Evolutionary conservation across 2,113 vertebrate species (phyloP).

Genomic region (Sporophila hypoxantha): DNA sequence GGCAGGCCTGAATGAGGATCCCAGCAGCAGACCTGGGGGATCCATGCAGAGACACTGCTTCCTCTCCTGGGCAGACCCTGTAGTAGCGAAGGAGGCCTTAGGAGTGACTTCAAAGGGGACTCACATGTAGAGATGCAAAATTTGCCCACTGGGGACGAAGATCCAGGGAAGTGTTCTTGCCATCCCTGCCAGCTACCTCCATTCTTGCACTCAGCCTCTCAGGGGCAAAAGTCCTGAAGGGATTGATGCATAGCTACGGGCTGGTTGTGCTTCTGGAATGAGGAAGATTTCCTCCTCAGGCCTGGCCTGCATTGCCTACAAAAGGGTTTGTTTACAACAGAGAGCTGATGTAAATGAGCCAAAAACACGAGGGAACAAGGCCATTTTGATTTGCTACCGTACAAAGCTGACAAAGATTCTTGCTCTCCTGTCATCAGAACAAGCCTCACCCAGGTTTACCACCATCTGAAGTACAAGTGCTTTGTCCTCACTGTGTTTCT

Average conservation of each 20-base stretch:
- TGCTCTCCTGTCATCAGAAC: background rate
- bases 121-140: background rate
- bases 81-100: background rate
- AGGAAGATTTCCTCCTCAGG: slow-evolving; percentile 16
- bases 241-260: slow-evolving; percentile 38
- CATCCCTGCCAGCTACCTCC: background rate
- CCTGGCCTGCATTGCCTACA: slow-evolving; percentile 16
- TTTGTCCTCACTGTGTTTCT: background rate
- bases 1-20: background rate
- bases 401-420: background rate
- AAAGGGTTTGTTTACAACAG: slow-evolving; percentile 4
- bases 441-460: background rate
- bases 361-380: background rate
- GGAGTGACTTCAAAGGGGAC: background rate
- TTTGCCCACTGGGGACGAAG: background rate
- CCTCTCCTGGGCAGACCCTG: background rate
- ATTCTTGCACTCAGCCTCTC: background rate
- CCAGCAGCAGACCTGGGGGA: background rate
- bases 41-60: slow-evolving; percentile 35
- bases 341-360: background rate
- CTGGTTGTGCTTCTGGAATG: slow-evolving; percentile 54
- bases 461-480: background rate
- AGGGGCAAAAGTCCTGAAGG: slow-evolving; percentile 9
- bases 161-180: background rate
- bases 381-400: background rate